phyloP scores from a whole-genome alignment of 2,797 vertebrate genomes.

The Acanthurus leucopareius region DNA sequence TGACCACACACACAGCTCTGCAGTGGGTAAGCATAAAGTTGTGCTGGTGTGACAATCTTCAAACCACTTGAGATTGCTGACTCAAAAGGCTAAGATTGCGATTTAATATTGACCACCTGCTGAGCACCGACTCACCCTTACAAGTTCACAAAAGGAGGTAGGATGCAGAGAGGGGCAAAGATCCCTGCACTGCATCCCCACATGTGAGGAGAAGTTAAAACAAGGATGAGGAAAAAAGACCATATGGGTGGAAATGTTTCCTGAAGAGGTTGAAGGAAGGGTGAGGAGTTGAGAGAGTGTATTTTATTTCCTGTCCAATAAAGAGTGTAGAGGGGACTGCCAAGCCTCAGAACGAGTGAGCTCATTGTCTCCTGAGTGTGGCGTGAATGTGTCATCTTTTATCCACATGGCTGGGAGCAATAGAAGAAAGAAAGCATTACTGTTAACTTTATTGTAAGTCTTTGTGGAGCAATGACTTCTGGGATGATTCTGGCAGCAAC shows the following conservation, averaged over 20 bases:
- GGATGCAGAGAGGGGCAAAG: background rate
- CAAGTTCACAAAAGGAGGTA: constrained; percentile 12
- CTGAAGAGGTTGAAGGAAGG: constrained; percentile 44
- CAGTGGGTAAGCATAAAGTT: constrained; percentile 34
- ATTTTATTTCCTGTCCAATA: constrained; percentile 67
- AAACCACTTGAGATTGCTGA: constrained; percentile 22
- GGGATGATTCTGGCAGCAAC: constrained; percentile 59
- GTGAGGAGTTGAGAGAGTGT: constrained; percentile 54
- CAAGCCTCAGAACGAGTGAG: constrained; percentile 65
- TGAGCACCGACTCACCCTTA: background rate
- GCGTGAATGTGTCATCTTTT: constrained; percentile 64
- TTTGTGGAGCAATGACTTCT: constrained; percentile 42
- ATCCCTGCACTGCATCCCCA: constrained; percentile 12
- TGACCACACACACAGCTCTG: constrained; percentile 72
- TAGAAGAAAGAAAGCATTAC: constrained; percentile 58
- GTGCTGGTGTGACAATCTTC: constrained; percentile 1
- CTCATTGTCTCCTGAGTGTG: constrained; percentile 63
- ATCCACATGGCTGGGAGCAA: constrained; percentile 57
- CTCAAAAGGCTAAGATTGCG: constrained; percentile 24
- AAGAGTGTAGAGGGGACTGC: constrained; percentile 46
- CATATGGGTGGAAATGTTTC: constrained; percentile 66
- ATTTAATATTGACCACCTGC: constrained; percentile 33
- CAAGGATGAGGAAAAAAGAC: constrained; percentile 28
- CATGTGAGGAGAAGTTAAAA: constrained; percentile 34
- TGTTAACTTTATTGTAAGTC: constrained; percentile 46